phyloP scores from a whole-genome alignment of 1,140 invertebrate species.

The Drosophila obscura region DNA sequence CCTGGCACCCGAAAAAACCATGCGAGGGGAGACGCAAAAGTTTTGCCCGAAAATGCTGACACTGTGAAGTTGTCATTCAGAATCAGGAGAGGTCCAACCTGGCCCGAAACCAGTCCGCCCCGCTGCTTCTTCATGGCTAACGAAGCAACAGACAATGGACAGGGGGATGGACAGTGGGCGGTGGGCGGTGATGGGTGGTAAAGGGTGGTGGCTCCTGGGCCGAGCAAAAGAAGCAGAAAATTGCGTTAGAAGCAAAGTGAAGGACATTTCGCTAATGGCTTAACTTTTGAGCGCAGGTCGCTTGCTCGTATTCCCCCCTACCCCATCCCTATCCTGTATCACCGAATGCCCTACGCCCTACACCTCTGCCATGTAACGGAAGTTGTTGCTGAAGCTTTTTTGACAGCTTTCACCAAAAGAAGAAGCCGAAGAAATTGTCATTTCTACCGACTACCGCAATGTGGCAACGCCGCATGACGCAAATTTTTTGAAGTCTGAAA shows the following conservation, averaged over 20 bases:
- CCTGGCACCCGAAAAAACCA: conserved; percentile 41
- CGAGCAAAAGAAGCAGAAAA: conserved; percentile 63
- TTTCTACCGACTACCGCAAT: conserved; percentile 55
- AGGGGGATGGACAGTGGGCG: not conserved
- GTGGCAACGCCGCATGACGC: conserved; percentile 71
- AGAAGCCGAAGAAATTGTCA: conserved; percentile 36
- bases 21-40: conserved; percentile 56
- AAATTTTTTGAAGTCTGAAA: conserved; percentile 55
- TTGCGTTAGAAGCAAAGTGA: conserved; percentile 82
- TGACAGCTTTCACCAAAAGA: conserved; percentile 63
- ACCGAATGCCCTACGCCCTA: not conserved
- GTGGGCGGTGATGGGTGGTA: not conserved
- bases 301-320: conserved; percentile 28
- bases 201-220: not conserved
- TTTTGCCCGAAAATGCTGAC: conserved; percentile 67
- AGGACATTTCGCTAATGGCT: conserved; percentile 81
- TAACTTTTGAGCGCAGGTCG: conserved; percentile 68
- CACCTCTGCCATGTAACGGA: conserved; percentile 58
- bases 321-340: not conserved
- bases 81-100: conserved; percentile 26
- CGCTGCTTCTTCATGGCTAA: conserved; percentile 30
- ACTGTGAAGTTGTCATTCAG: conserved; percentile 77
- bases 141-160: conserved; percentile 74
- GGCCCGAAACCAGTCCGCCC: conserved; percentile 49
- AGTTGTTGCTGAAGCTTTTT: conserved; percentile 78